These are phyloP conservation scores for Pandemis heparana DNA, from an alignment of 2,888 invertebrate species.

Conservation along the genomic window DNA sequence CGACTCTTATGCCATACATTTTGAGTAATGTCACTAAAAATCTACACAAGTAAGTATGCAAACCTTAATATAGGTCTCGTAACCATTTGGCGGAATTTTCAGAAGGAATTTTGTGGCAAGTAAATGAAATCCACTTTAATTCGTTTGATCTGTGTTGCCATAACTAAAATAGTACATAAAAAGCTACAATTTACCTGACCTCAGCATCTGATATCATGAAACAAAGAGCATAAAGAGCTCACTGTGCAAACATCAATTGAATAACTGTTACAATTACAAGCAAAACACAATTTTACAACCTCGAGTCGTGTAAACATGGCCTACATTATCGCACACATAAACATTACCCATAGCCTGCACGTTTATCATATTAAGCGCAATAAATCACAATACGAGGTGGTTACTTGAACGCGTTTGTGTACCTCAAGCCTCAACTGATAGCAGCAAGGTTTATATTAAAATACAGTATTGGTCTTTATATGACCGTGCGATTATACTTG, in stretches of 20 bases:
- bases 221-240: conserved; percentile 2
- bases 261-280: conserved; percentile 61
- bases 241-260: conserved; percentile 13
- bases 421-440: conserved; percentile 6
- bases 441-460: conserved; percentile 8
- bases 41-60: no score
- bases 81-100: no score
- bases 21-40: no score
- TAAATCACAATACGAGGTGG: conserved; percentile 16
- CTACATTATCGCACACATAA: conserved; percentile 70
- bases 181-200: neutral
- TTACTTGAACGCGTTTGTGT: neutral
- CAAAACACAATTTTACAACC: conserved; percentile 61
- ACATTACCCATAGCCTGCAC: conserved; percentile 61
- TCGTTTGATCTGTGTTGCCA: neutral
- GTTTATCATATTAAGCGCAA: conserved; percentile 67
- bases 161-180: neutral
- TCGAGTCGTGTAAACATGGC: conserved; percentile 73
- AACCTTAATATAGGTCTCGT: no score
- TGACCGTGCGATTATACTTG: conserved; percentile 20
- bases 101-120: no score
- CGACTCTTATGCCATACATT: no score
- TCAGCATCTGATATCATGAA: neutral
- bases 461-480: neutral
- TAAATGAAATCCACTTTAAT: neutral